A percentile compares a stretch with the other conserved stretches of the same genome.
Evolutionary conservation across 2,888 invertebrate genomes (phyloP).

Genomic region (Dione juno): DNA sequence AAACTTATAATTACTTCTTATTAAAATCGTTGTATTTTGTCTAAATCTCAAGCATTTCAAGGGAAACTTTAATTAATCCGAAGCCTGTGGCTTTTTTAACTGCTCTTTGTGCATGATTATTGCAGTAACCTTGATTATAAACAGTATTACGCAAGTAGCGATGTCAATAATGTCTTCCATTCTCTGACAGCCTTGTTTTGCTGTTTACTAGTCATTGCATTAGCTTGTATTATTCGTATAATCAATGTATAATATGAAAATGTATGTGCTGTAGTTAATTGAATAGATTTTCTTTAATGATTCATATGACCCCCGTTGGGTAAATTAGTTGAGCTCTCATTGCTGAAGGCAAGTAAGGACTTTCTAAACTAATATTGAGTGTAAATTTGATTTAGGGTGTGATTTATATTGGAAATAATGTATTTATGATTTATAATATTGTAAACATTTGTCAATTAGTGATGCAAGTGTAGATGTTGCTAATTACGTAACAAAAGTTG

Average conservation of each 20-base stretch:
- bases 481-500: neutral
- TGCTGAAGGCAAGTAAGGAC: neutral
- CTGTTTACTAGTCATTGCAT: conserved; percentile 32
- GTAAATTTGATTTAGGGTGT: neutral
- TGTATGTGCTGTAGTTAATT: conserved; percentile 21
- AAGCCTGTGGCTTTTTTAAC: conserved; percentile 16
- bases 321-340: conserved; percentile 8
- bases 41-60: conserved; percentile 9
- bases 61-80: conserved; percentile 11
- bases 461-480: neutral
- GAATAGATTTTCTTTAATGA: conserved; percentile 25
- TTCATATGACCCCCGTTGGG: neutral
- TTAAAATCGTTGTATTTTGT: neutral
- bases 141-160: conserved; percentile 35
- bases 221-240: conserved; percentile 26
- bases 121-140: conserved; percentile 40
- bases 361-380: neutral
- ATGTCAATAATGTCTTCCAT: conserved; percentile 40
- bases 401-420: neutral
- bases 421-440: neutral
- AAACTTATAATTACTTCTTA: neutral
- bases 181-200: conserved; percentile 35
- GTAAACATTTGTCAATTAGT: neutral
- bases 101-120: conserved; percentile 30
- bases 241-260: conserved; percentile 21